Evolutionary conservation across 2,888 invertebrate genomes (phyloP), one percentile per base, ranked within the genome.

Genomic region (Drosophila subquinaria): DNA sequence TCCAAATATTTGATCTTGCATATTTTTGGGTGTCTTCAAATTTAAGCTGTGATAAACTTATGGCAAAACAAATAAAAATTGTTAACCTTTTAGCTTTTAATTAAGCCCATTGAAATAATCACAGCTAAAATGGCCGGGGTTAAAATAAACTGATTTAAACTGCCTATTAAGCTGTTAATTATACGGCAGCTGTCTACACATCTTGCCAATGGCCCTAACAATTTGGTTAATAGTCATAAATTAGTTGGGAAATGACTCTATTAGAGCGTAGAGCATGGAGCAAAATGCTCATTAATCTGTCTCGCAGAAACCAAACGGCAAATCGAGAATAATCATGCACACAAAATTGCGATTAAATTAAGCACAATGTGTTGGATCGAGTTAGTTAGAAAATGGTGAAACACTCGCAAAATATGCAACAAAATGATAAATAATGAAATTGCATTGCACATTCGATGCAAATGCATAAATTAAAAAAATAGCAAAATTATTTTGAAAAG

Each of bases 361-460:
- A 65, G 52, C 62, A 56, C 23, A 47, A 51, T 15, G 11, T 17
- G 30, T 56, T 51, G 43, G 51, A 61, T 61, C 53, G 67, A 68
- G 45, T 73, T 78, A 84, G 53, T 66, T 40, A 59, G 69, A 53
- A 82, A 84, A 62, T 82, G 42, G 60, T 65, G 80, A 75, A 83
- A 82, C 63, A 71, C 42, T 27, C 40, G 20, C 62, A 61, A 65
- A 56, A 56, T 63, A 59, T 61, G 57, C 43, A 56, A 38, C 17
- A 51, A 68, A 63, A 64, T 69, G 38, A 75, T 71, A 59, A 69
- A 63, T 70, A 81, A 69, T 75, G 62, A 72, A 85, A 79, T 61
- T 68, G 68, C 56, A 67, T 77, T 76, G 67, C 79, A 69, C 76
- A 81, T 74, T 84, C 69, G 66, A 79, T 83, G 82, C 72, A 74